Evolutionary conservation across 2,113 vertebrate genomes (phyloP).

Genomic region (Odobenus rosmarus): DNA sequence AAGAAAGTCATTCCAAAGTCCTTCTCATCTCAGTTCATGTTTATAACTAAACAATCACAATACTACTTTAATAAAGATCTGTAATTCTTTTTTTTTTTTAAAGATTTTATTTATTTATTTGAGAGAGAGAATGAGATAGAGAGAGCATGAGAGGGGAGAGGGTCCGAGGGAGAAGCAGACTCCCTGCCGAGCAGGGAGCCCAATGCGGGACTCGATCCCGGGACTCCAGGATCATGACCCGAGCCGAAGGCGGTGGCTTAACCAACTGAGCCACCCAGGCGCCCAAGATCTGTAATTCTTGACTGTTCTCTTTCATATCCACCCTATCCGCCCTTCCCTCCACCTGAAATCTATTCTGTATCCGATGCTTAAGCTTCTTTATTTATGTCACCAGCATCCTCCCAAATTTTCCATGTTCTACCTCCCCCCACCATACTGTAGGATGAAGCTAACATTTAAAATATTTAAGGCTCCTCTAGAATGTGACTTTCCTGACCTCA

Average conservation of each 20-base stretch:
- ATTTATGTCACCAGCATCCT: not conserved
- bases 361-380: not conserved
- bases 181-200: no score
- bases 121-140: no score
- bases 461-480: not conserved
- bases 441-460: not conserved
- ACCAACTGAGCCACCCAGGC: no score
- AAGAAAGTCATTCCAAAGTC: not conserved
- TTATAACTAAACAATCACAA: not conserved
- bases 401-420: not conserved
- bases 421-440: fast-evolving
- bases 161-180: no score
- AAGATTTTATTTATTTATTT: no score
- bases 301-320: not conserved
- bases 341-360: not conserved
- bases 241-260: no score
- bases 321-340: not conserved
- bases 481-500: not conserved
- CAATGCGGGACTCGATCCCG: no score
- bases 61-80: not conserved
- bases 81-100: no score
- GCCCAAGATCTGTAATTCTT: no score
- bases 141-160: no score
- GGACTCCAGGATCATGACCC: no score
- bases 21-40: not conserved